Conservation (phyloP, 2,113 vertebrate genomes). For the Neogobius melanostomus region DNA sequence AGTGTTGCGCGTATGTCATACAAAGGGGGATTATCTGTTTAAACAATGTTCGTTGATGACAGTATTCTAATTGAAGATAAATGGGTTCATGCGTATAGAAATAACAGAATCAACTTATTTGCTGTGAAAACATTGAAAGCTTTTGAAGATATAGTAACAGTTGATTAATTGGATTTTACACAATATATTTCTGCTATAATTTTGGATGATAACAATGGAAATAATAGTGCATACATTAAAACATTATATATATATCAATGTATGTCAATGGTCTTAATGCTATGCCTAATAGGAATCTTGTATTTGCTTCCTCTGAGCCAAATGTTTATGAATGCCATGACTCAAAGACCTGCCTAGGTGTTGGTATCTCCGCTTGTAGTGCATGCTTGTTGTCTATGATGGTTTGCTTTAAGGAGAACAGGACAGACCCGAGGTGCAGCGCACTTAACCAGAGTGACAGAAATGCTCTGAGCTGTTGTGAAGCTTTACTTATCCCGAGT, state of each 20-base stretch:
- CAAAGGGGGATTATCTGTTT: background rate
- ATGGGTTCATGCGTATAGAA: background rate
- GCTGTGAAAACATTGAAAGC: too few relatives aligned
- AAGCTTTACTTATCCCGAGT: constrained; percentile 25
- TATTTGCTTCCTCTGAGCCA: background rate
- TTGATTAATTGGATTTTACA: too few relatives aligned
- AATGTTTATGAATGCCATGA: constrained; percentile 8
- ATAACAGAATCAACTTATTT: too few relatives aligned
- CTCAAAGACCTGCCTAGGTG: constrained; percentile 20
- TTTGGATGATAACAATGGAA: too few relatives aligned
- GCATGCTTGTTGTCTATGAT: constrained; percentile 28
- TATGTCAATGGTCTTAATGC: too few relatives aligned
- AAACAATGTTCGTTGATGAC: background rate
- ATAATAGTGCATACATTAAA: too few relatives aligned
- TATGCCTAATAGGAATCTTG: too few relatives aligned
- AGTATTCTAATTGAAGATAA: background rate
- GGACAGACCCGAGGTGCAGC: constrained; percentile 21
- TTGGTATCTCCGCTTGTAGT: constrained; percentile 2
- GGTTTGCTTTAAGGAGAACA: constrained; percentile 15
- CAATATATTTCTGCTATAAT: too few relatives aligned
- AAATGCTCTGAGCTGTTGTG: constrained; percentile 24
- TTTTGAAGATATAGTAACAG: too few relatives aligned
- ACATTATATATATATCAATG: too few relatives aligned
- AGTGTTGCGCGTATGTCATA: background rate
- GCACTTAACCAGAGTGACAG: constrained; percentile 37